Evolutionary conservation across 1,140 invertebrate species (phyloP).

Genomic region (Bombus superbus): DNA sequence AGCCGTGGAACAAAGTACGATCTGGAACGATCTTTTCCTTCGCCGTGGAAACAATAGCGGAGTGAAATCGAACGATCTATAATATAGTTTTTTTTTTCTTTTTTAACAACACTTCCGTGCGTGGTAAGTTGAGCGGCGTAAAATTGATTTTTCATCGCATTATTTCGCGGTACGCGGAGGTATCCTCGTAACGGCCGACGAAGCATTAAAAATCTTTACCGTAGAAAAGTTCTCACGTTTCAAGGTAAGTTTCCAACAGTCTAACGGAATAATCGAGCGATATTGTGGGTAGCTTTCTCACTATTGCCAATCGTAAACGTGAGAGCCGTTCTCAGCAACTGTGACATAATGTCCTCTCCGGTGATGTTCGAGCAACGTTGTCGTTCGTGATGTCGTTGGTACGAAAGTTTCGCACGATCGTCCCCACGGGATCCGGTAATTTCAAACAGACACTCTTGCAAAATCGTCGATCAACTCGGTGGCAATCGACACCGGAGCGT

Average conservation of each 20-base stretch:
- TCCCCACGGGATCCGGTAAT: not conserved
- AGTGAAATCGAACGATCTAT: not conserved
- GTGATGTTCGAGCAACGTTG: constrained; percentile 29
- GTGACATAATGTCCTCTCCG: constrained; percentile 49
- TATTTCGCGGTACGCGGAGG: not conserved
- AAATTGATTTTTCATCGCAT: constrained; percentile 20
- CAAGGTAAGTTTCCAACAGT: constrained; percentile 31
- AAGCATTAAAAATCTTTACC: constrained; percentile 2
- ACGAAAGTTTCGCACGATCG: constrained; percentile 40
- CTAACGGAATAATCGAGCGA: constrained; percentile 49
- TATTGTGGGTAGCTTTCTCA: constrained; percentile 18
- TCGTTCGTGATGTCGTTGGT: constrained; percentile 26
- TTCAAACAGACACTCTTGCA: not conserved
- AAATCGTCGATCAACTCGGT: constrained; percentile 2
- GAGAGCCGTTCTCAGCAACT: constrained; percentile 60
- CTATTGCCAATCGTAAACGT: constrained; percentile 52
- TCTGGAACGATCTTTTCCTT: not conserved
- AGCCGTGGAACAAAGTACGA: too few relatives aligned
- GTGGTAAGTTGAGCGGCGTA: not conserved
- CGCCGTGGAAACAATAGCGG: too few relatives aligned
- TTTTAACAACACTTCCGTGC: not conserved
- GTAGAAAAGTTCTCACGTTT: constrained; percentile 37
- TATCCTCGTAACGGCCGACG: not conserved
- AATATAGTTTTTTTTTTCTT: not conserved
- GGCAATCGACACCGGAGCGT: not conserved